A percentile compares a stretch with the other conserved stretches of the same genome.
phyloP scores from a whole-genome alignment of 2,888 invertebrate species.

The Danaus chrysippus region DNA sequence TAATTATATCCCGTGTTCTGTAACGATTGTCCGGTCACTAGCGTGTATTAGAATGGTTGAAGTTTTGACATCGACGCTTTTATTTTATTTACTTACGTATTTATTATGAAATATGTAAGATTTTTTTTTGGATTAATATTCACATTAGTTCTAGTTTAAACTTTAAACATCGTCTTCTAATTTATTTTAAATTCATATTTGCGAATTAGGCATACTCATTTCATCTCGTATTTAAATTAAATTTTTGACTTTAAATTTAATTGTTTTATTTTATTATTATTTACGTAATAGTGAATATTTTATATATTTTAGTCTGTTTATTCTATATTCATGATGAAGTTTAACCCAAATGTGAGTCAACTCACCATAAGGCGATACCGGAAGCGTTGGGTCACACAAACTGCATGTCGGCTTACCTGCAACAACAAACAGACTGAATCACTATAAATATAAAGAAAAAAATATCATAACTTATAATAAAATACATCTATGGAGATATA shows the following conservation, averaged over 20 bases:
- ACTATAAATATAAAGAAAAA: slow-evolving; percentile 16
- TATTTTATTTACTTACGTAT: too few species aligned
- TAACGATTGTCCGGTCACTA: slow-evolving; percentile 8
- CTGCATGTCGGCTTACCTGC: slow-evolving; percentile 69
- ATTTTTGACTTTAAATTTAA: too few species aligned
- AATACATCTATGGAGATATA: too few species aligned
- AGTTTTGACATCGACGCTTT: too few species aligned
- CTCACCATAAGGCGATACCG: slow-evolving; percentile 57
- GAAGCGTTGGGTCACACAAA: slow-evolving; percentile 51
- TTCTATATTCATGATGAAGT: slow-evolving; percentile 10
- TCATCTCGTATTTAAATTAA: too few species aligned
- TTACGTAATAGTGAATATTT: background rate
- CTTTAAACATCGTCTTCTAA: too few species aligned
- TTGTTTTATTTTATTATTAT: background rate
- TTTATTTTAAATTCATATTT: too few species aligned
- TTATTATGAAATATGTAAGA: too few species aligned
- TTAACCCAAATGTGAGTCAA: slow-evolving; percentile 23
- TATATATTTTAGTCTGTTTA: slow-evolving; percentile 10
- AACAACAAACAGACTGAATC: slow-evolving; percentile 43
- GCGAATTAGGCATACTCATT: too few species aligned
- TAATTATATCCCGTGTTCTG: slow-evolving; percentile 40
- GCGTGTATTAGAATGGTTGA: slow-evolving; percentile 12
- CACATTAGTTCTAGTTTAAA: too few species aligned
- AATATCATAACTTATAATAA: background rate
- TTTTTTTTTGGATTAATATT: too few species aligned